Conservation (phyloP, 1,140 invertebrate species). For the Pogonus chalceus region DNA sequence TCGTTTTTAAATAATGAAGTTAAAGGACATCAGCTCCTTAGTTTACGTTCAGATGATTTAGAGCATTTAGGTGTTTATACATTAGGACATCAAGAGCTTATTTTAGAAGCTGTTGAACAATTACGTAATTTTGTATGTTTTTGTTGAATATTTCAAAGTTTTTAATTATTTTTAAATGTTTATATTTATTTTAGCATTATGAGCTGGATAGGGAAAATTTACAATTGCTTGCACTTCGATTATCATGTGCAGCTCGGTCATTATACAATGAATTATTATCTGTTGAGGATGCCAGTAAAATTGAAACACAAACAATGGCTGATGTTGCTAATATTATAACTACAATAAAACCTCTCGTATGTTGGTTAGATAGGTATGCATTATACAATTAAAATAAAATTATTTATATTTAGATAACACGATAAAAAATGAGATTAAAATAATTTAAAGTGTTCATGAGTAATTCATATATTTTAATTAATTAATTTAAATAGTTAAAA, state of each 20-base stretch:
- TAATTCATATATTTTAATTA: too few relatives aligned
- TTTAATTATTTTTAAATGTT: constrained; percentile 14
- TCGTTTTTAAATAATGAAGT: constrained; percentile 71
- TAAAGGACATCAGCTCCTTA: constrained; percentile 71
- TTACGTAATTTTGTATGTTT: constrained; percentile 73
- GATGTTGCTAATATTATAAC: constrained; percentile 74
- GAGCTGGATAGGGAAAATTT: constrained; percentile 83
- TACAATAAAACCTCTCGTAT: constrained; percentile 77
- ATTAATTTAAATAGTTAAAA: too few relatives aligned
- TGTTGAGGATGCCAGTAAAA: constrained; percentile 50
- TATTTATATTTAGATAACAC: too few relatives aligned
- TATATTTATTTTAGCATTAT: constrained; percentile 58
- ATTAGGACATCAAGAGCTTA: constrained; percentile 86
- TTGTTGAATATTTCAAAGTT: neutral
- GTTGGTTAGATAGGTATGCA: constrained; percentile 67
- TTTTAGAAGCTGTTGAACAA: constrained; percentile 82
- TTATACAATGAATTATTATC: constrained; percentile 59
- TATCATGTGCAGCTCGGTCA: constrained; percentile 74
- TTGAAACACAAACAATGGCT: constrained; percentile 72
- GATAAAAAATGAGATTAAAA: neutral
- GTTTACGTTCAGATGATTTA: constrained; percentile 74
- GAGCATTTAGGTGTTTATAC: constrained; percentile 73
- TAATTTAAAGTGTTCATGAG: too few relatives aligned
- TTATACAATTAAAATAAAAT: neutral
- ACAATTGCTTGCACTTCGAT: constrained; percentile 71